Evolutionary conservation across 2,797 vertebrate species (phyloP).

Genomic region (Amblyopsis hoosieri): DNA sequence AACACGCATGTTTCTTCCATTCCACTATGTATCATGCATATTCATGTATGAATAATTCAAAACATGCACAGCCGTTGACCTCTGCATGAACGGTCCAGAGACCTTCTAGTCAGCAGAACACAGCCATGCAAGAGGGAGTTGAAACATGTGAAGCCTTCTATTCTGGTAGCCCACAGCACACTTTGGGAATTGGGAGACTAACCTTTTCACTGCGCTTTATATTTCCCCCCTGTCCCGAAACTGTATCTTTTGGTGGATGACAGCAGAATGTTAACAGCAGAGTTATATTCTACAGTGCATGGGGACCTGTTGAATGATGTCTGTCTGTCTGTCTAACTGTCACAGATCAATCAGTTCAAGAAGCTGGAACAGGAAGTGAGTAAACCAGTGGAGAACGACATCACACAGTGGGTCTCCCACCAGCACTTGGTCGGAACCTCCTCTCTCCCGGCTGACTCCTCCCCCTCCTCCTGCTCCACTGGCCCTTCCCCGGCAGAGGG

Average conservation of each 20-base stretch:
- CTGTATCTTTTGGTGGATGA: not conserved
- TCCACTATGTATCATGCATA: constrained; percentile 8
- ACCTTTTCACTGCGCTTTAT: constrained; percentile 13
- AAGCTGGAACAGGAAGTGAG: constrained; percentile 93
- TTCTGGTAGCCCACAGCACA: not conserved
- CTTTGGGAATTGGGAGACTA: too few relatives aligned
- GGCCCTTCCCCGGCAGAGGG: not conserved
- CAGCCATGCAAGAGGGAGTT: not conserved
- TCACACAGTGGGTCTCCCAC: constrained; percentile 85
- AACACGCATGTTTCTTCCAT: not conserved
- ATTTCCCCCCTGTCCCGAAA: not conserved
- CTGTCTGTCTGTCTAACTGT: not conserved
- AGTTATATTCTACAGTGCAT: not conserved
- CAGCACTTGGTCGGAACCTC: constrained; percentile 43
- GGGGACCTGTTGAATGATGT: not conserved
- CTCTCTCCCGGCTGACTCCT: constrained; percentile 43
- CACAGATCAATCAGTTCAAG: constrained; percentile 93
- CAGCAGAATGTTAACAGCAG: not conserved
- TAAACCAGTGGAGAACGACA: constrained; percentile 93
- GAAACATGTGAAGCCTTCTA: constrained; percentile 20
- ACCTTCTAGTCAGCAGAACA: not conserved
- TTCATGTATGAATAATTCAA: constrained; percentile 10
- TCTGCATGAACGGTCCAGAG: constrained; percentile 6
- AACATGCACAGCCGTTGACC: constrained; percentile 19
- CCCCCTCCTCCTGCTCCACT: constrained; percentile 41